Base-by-base conservation (phyloP, 2,888 invertebrate genomes). In the Platerodrilus igneus region DNA sequence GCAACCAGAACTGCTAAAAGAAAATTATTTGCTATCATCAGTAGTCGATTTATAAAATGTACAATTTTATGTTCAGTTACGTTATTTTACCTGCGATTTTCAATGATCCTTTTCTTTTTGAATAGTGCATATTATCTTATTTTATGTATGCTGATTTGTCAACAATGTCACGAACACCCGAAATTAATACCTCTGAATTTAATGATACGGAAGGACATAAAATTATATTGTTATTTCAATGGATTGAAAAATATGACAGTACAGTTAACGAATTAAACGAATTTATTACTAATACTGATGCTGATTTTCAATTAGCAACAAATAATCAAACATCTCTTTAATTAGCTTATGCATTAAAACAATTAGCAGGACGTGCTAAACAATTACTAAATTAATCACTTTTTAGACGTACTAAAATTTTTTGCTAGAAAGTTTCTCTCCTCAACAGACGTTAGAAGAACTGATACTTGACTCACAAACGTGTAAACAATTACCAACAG, bases 331-430 rank as follows among this genome's bases (percentile, higher is more conserved):
- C 23, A 16, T 3, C 15, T 7, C 23, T 34, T 18, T 19, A 26
- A 26, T 18, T 34, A 26, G 34, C 19, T 13, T 34, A 26, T 18
- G 34, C 26, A n/a, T n/a, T 26, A 34, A 26, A 34, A 33, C 26
- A 34, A 34, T 26, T 26, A 14, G 19, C 26, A 4, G 26, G 34
- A 6, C 17, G 34, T 4, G 34, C 34, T 5, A 34, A 34, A 27
- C 25, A 26, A 18, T 27, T n/a, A 34, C 34, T 4, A 34, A 34
- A 34, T 14, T 26, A 7, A 34, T 34, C 3, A 8, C 1, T 11
- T 11, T 27, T 34, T 26, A 27, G 18, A 6, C 3, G 14, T 27
- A 34, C 10, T 34, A 26, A 26, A 34, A 34, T 26, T 34, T 25
- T 19, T 26, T 18, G 14, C 25, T 26, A 13, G 34, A 34, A 34